Percentiles rank a stretch among this genome's conserved stretches.
Conservation (phyloP, 2,113 vertebrate species). For the Ia io region DNA sequence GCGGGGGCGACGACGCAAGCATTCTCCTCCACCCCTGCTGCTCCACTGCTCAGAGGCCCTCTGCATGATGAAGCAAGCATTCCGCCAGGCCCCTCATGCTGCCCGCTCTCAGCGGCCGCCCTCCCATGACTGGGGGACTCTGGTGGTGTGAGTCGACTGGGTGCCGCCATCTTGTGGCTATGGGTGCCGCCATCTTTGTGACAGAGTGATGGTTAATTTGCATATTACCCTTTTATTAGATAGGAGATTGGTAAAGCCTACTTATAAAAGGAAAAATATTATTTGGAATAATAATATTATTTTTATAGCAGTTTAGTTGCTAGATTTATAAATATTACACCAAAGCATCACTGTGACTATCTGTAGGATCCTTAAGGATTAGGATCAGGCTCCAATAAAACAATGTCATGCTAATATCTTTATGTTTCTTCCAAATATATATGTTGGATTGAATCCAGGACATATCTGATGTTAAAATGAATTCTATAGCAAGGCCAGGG, state of each 20-base stretch:
- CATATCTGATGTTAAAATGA: neutral
- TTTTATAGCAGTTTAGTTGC: neutral
- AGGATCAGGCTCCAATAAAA: neutral
- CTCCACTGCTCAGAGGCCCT: too few relatives aligned
- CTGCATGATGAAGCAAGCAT: too few relatives aligned
- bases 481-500: neutral
- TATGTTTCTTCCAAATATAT: neutral
- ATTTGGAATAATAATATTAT: neutral
- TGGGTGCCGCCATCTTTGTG: too few relatives aligned
- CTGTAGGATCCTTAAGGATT: neutral
- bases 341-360: neutral
- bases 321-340: neutral
- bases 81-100: too few relatives aligned
- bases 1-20: too few relatives aligned
- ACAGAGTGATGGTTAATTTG: too few relatives aligned
- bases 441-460: neutral
- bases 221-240: too few relatives aligned
- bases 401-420: neutral
- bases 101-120: too few relatives aligned
- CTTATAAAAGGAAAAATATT: neutral
- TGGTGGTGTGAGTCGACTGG: too few relatives aligned
- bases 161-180: too few relatives aligned
- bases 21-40: too few relatives aligned
- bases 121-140: too few relatives aligned
- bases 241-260: neutral